Base-by-base conservation (phyloP, 2,888 invertebrate species). In the Flexamia atlantica region DNA sequence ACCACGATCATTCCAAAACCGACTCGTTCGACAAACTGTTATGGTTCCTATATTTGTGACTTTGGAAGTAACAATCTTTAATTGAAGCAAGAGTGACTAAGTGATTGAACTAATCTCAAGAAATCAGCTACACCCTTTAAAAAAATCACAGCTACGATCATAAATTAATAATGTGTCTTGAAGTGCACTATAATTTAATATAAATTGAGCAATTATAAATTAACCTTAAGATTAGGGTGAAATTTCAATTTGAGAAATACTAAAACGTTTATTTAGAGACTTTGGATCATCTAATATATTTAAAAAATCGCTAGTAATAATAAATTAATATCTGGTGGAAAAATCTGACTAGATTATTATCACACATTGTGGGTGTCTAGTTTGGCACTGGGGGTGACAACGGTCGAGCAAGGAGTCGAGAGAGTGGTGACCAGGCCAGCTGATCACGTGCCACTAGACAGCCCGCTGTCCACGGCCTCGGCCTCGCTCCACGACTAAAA, bases 371-470 rank as follows among this genome's bases (percentile, higher is more conserved):
- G 36, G 36, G 9, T 36, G 36, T 36, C 4, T 46, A 46, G 46
- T 46, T 46, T 46, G 46, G 46, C 46, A 46, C 46, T 28, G 53
- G 28, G 36, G 36, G 57, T 57, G 57, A 57, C 36, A 36, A 36
- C 76, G 14, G 80, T 25, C 9, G 36, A 36, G 36, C 36, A 36
- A 36, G 5, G 5, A 36, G 4, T n/a, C n/a, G n/a, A 28, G 53
- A 57, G 57, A 25, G 53, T 57, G 57, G 50, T 57, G 64, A 32
- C 64, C 81, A 81, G 81, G 64, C 81, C 81, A 64, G 81, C 81
- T 81, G 81, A 74, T 36, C n/a, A 36, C 36, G 36, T 36, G 36
- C 36, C 46, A 32, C 50, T 7, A 57, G 46, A 53, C 82, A 82
- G 82, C 82, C 82, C 32, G 82, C 82, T 82, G 82, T 28, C 72